phyloP scores from a whole-genome alignment of 2,113 vertebrate species.

The Erinaceus europaeus region DNA sequence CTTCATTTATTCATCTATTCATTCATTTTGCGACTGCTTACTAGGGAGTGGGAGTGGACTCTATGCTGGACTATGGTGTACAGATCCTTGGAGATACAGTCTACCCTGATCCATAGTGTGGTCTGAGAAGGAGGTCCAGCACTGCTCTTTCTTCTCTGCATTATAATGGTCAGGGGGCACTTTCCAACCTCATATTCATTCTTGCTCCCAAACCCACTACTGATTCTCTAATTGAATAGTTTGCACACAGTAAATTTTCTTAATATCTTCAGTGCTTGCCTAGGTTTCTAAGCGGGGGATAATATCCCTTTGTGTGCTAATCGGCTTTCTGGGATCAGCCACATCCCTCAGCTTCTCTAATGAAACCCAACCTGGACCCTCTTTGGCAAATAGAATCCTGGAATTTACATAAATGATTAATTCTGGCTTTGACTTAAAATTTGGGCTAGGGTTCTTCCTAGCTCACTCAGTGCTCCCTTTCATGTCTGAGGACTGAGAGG shows the following conservation, averaged over 20 bases:
- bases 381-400: slow-evolving; percentile 18
- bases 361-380: slow-evolving; percentile 60
- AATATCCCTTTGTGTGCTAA: slow-evolving; percentile 57
- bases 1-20: neutral
- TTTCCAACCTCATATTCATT: neutral
- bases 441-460: neutral
- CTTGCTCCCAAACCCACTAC: slow-evolving; percentile 47
- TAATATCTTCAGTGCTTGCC: slow-evolving; percentile 47
- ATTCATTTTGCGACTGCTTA: neutral
- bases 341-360: slow-evolving; percentile 30
- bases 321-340: slow-evolving; percentile 68
- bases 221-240: slow-evolving; percentile 62
- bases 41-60: neutral
- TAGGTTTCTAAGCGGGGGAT: slow-evolving; percentile 51
- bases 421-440: slow-evolving; percentile 20
- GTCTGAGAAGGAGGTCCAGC: neutral
- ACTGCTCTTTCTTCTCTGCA: neutral
- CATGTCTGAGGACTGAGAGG: rapidly evolving
- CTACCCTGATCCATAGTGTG: neutral
- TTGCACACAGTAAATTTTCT: slow-evolving; percentile 44
- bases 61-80: neutral
- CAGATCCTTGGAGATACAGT: neutral
- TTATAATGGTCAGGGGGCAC: neutral
- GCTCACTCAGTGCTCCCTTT: neutral
- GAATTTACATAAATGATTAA: slow-evolving; percentile 61